Percentiles rank a stretch among this genome's conserved stretches.
Evolutionary conservation across 2,888 invertebrate species (phyloP).

Genomic region (Subacronicta megacephala): DNA sequence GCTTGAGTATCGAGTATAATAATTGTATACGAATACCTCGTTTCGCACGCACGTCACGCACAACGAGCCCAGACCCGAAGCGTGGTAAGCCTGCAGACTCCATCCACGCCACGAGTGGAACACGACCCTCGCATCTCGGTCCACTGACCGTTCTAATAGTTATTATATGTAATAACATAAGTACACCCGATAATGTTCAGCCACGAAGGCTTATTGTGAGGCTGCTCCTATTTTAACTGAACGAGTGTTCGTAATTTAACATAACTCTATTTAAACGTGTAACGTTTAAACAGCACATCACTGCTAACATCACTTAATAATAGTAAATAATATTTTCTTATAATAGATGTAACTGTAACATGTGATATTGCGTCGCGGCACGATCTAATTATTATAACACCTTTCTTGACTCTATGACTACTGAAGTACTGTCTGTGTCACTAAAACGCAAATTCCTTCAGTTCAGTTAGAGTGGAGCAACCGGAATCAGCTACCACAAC

Average conservation of each 20-base stretch:
- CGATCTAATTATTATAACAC: constrained; percentile 37
- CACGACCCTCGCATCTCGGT: constrained; percentile 76
- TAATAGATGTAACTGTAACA: constrained; percentile 43
- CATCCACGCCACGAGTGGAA: constrained; percentile 63
- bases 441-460: constrained; percentile 35
- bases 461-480: constrained; percentile 78
- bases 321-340: constrained; percentile 46
- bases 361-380: constrained; percentile 45
- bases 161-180: constrained; percentile 66
- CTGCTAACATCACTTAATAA: constrained; percentile 63
- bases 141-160: constrained; percentile 64
- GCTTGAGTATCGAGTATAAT: constrained; percentile 24
- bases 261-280: constrained; percentile 45
- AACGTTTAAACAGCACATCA: constrained; percentile 64
- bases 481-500: constrained; percentile 65
- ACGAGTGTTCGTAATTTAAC: constrained; percentile 53
- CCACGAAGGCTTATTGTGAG: constrained; percentile 71
- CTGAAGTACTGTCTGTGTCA: constrained; percentile 7
- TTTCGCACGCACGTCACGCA: constrained; percentile 24
- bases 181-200: constrained; percentile 60
- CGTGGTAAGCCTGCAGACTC: constrained; percentile 26
- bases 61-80: constrained; percentile 35
- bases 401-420: constrained; percentile 20
- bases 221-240: constrained; percentile 80
- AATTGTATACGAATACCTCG: constrained; percentile 27